Evolutionary conservation across 2,888 invertebrate genomes (phyloP), one percentile per base, ranked within the genome.

Genomic region (Branchinecta sandiegonensis): DNA sequence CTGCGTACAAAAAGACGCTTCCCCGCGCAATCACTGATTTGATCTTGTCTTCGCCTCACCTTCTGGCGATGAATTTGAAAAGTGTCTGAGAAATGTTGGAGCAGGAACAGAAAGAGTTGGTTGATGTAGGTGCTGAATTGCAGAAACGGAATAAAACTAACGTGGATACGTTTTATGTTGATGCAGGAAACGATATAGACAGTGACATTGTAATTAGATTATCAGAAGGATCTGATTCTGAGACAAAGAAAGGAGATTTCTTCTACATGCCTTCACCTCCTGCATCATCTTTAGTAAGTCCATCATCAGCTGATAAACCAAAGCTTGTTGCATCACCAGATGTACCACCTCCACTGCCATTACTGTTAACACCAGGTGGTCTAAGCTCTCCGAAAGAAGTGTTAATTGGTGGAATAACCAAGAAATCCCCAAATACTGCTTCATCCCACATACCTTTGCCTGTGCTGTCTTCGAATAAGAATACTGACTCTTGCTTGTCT

Each of bases 101-200:
- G 37, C 37, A 37, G 37, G 56, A 56, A 14, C 14, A 56, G 17
- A 56, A 56, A 10, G 56, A 56, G 17, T 17, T 56, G n/a, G 56
- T 56, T n/a, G 56, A 56, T 56, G 56, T 56, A 14, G 56, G 56
- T 56, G 56, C 9, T 10, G 56, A 56, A 10, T 17, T 56, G 56
- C 14, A 56, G n/a, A 56, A 56, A 56, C 56, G 56, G n/a, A 56
- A n/a, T 56, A 56, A 56, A 56, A 9, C 56, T 17, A 56, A 56
- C 8, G 17, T 8, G n/a, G 56, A 56, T 56, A 56, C 56, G n/a
- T 56, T 56, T 17, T 56, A 56, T 56, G 56, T 56, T 56, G 56
- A 56, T 56, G 56, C 17, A 14, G 56, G 56, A n/a, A 56, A 56
- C n/a, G 56, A 10, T 9, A 56, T 56, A 14, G 56, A 56, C 10